phyloP scores from a whole-genome alignment of 2,113 vertebrate genomes.

The Eretmodus cyanostictus region DNA sequence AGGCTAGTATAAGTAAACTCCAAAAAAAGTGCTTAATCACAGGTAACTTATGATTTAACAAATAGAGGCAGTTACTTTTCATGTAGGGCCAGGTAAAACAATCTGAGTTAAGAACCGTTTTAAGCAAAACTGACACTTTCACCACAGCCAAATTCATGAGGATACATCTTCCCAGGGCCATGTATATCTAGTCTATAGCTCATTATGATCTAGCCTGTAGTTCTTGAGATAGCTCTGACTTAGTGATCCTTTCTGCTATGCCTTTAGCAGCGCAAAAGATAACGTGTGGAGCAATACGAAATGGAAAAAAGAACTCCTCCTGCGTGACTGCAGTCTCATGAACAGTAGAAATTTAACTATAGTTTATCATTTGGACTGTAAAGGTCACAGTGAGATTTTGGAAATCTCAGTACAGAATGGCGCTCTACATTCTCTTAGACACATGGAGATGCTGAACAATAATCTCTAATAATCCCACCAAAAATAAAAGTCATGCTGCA shows the following conservation, averaged over 20 bases:
- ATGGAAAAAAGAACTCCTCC: background rate
- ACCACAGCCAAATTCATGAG: background rate
- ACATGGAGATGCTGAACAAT: background rate
- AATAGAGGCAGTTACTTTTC: background rate
- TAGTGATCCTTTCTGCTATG: background rate
- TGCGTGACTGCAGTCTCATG: background rate
- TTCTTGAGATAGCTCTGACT: background rate
- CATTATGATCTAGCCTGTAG: background rate
- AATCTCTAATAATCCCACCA: background rate
- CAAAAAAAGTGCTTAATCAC: background rate
- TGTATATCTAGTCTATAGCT: background rate
- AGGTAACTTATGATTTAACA: background rate
- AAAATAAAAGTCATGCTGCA: background rate
- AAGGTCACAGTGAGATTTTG: background rate
- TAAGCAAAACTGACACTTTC: background rate
- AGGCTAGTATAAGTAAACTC: background rate
- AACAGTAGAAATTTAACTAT: background rate
- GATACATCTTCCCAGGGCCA: background rate
- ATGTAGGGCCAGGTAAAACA: background rate
- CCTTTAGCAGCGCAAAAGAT: background rate
- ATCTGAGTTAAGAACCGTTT: background rate
- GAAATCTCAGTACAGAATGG: background rate
- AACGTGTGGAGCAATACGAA: background rate
- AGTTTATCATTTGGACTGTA: background rate
- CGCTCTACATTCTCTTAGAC: background rate